Evolutionary conservation across 2,888 invertebrate species (phyloP).

Genomic region (Calameuta filiformis): DNA sequence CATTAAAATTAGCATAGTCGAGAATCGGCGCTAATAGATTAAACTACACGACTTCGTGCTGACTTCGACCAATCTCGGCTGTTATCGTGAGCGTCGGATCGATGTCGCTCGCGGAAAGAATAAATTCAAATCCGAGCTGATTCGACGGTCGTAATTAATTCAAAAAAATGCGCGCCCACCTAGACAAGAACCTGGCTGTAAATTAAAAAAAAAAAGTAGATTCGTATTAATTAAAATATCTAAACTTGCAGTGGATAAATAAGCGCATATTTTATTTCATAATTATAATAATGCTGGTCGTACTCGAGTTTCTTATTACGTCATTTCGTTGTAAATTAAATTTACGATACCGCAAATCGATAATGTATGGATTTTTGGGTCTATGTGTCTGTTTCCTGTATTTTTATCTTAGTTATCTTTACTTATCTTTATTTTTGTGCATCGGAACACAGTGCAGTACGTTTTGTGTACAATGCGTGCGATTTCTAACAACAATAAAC

Average conservation of each 20-base stretch:
- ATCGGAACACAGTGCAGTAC: neutral
- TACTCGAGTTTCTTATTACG: neutral
- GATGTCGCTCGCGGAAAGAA: neutral
- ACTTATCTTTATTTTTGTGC: too few species aligned
- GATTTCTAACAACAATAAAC: neutral
- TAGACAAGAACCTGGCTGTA: neutral
- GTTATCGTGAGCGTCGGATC: neutral
- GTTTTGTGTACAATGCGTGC: neutral
- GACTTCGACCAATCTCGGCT: neutral
- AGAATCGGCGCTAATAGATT: neutral
- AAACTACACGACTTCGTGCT: neutral
- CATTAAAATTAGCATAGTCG: slow-evolving; percentile 19
- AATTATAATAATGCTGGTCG: slow-evolving; percentile 8
- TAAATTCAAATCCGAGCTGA: neutral
- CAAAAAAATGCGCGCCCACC: neutral
- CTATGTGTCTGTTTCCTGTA: neutral
- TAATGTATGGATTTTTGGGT: neutral
- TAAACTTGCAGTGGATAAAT: neutral
- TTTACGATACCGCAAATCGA: neutral
- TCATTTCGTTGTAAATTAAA: neutral
- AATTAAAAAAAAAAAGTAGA: neutral
- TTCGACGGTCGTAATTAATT: neutral
- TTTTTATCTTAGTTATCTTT: too few species aligned
- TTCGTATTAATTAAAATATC: neutral
- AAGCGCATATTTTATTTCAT: neutral